These are phyloP conservation scores for Leucopsar rothschildi DNA, from an alignment of 2,113 vertebrate species.

Conservation along the genomic window DNA sequence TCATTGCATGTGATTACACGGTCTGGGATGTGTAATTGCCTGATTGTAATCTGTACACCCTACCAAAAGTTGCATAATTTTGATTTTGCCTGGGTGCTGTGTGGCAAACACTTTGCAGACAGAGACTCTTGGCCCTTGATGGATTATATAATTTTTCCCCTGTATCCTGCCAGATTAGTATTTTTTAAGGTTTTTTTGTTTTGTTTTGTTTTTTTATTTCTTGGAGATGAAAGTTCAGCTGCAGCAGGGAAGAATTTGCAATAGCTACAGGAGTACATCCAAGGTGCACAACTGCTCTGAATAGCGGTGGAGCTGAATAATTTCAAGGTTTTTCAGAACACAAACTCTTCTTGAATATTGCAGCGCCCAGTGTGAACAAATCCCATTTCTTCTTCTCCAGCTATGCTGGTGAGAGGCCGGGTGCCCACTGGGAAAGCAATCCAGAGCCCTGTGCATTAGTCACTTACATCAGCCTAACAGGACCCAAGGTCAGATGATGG, in stretches of 20 bases:
- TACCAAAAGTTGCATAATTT: constrained; percentile 15
- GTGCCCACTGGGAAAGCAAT: neutral
- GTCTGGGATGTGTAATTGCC: neutral
- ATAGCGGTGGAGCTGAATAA: neutral
- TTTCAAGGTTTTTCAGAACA: neutral
- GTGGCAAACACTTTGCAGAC: neutral
- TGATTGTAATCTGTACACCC: neutral
- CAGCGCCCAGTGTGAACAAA: neutral
- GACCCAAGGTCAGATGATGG: neutral
- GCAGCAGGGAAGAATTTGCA: neutral
- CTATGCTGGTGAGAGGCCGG: neutral
- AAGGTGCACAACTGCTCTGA: neutral
- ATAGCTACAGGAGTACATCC: neutral
- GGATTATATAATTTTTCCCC: neutral
- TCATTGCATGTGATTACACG: neutral
- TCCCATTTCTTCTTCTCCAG: neutral
- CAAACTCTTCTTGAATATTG: neutral
- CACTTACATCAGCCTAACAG: neutral
- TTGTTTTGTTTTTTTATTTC: neutral
- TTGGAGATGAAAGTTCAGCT: neutral
- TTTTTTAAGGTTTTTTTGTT: neutral
- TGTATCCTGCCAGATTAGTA: neutral
- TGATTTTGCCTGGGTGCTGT: neutral
- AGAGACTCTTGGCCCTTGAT: neutral
- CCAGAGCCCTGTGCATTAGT: neutral